phyloP scores from a whole-genome alignment of 2,797 vertebrate species.

The Botia kubotai region DNA sequence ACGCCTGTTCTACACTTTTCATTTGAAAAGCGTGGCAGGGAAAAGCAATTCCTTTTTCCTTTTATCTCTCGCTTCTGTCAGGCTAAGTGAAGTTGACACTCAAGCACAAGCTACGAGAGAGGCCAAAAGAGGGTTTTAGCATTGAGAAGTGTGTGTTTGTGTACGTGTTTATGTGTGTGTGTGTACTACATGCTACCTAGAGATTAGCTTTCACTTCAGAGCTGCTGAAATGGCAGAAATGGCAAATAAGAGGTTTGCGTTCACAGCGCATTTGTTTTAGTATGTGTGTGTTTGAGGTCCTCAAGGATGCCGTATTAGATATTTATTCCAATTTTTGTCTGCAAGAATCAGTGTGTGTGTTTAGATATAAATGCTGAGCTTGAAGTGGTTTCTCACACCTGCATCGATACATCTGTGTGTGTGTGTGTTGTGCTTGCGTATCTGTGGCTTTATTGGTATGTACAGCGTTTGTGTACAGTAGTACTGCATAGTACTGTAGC shows the following conservation, averaged over 20 bases:
- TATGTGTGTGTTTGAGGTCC: slow-evolving; percentile 27
- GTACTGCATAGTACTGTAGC: too few species aligned
- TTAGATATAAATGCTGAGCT: neutral
- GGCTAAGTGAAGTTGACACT: slow-evolving; percentile 61
- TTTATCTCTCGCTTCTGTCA: slow-evolving; percentile 50
- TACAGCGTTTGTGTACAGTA: neutral
- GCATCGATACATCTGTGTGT: neutral
- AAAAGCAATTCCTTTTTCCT: slow-evolving; percentile 55
- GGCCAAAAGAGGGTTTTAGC: slow-evolving; percentile 41
- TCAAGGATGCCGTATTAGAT: slow-evolving; percentile 37
- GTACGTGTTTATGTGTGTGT: slow-evolving; percentile 33
- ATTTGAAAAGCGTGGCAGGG: slow-evolving; percentile 51
- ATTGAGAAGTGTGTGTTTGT: slow-evolving; percentile 52
- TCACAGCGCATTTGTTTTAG: slow-evolving; percentile 62
- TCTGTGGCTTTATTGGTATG: neutral
- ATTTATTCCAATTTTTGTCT: slow-evolving; percentile 24
- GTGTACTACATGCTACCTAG: slow-evolving; percentile 69
- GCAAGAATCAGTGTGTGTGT: neutral
- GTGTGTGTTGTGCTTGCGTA: neutral
- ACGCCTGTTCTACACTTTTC: slow-evolving; percentile 50
- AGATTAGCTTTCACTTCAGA: slow-evolving; percentile 75
- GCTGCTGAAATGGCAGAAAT: slow-evolving; percentile 74
- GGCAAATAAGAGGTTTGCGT: slow-evolving; percentile 71
- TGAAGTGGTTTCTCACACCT: neutral
- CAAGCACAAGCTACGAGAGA: slow-evolving; percentile 34